Conservation (phyloP, 2,797 vertebrate genomes). For the Coregonus sp. region DNA sequence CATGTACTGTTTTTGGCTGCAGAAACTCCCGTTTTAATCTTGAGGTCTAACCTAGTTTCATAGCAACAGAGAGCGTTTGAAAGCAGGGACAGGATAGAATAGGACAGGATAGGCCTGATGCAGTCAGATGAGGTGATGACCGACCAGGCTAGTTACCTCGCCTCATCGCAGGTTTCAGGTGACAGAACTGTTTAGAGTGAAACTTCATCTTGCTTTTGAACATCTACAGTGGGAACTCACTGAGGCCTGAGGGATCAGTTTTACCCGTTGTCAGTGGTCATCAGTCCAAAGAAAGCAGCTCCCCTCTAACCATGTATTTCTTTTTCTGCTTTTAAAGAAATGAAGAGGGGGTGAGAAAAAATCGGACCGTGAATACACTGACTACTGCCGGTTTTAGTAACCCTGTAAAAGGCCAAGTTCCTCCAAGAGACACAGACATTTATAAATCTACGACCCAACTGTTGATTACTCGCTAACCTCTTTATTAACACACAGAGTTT, state of each 20-base stretch:
- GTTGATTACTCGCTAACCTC: constrained; percentile 9
- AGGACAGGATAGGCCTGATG: background rate
- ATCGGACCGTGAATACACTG: constrained; percentile 23
- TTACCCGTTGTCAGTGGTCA: constrained; percentile 35
- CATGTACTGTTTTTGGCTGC: background rate
- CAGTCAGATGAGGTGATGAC: background rate
- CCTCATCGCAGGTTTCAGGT: background rate
- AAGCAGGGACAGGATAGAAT: background rate
- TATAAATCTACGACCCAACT: constrained; percentile 15
- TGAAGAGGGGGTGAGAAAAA: constrained; percentile 1
- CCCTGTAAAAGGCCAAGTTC: constrained; percentile 5
- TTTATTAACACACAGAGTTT: background rate
- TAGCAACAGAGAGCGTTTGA: background rate
- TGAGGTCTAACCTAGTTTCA: background rate
- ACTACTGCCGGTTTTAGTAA: constrained; percentile 1
- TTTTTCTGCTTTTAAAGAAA: constrained; percentile 34
- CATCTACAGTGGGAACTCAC: constrained; percentile 27
- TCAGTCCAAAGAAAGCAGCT: constrained; percentile 52
- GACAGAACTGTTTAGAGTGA: background rate
- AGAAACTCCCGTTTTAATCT: background rate
- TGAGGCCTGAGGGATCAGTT: constrained; percentile 30
- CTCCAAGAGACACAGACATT: constrained; percentile 28
- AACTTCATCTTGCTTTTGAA: constrained; percentile 12
- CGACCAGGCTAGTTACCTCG: background rate
- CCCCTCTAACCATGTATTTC: constrained; percentile 44